A percentile compares a stretch with the other conserved stretches of the same genome.
Evolutionary conservation across 2,797 vertebrate species (phyloP).

Genomic region (Xiphorhynchus erythropygius): DNA sequence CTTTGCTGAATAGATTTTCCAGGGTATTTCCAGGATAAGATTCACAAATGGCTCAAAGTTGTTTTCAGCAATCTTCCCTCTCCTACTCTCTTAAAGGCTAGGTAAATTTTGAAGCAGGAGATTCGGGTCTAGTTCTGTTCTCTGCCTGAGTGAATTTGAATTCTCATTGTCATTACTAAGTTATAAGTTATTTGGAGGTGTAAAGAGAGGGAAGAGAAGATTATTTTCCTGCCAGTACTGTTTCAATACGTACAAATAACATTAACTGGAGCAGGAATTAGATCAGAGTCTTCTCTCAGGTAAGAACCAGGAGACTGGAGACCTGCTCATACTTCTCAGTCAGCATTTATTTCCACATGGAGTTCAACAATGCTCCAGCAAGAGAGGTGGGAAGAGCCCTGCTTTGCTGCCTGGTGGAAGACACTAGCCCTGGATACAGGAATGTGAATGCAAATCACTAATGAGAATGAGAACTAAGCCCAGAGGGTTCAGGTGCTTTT

Average conservation of each 20-base stretch:
- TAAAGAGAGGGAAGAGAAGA: neutral
- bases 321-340: neutral
- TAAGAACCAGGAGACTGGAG: neutral
- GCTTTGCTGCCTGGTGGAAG: neutral
- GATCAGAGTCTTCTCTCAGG: neutral
- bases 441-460: neutral
- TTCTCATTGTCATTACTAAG: neutral
- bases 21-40: neutral
- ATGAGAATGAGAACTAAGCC: neutral
- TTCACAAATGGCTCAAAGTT: neutral
- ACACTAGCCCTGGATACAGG: neutral
- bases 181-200: neutral
- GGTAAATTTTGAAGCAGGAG: neutral
- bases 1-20: neutral
- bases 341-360: neutral
- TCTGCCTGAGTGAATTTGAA: neutral
- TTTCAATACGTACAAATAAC: constrained; percentile 13
- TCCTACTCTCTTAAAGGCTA: neutral
- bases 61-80: neutral
- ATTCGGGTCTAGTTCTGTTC: neutral
- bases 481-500: neutral
- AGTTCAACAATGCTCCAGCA: neutral
- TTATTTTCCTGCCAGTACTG: neutral
- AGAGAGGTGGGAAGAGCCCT: neutral
- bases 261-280: neutral